A percentile compares a stretch with the other conserved stretches of the same genome.
These are phyloP conservation scores for Chelonia mydas DNA, from an alignment of 2,797 vertebrate genomes.

Conservation along the genomic window DNA sequence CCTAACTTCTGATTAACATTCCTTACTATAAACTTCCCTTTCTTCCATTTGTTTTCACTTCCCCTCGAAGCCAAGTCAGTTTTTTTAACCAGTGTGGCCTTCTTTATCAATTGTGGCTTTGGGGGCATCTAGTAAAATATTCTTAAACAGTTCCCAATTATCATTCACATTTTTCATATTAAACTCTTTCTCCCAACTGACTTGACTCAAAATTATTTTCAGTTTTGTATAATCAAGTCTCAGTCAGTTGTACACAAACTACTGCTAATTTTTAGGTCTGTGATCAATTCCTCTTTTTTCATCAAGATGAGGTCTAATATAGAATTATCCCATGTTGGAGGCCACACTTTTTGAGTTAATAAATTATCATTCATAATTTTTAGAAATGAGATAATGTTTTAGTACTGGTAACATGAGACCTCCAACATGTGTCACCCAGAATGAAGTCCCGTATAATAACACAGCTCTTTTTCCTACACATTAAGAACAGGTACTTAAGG, in stretches of 20 bases:
- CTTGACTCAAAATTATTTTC: background rate
- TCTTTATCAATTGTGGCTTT: background rate
- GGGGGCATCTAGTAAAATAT: background rate
- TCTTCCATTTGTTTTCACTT: background rate
- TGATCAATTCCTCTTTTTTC: background rate
- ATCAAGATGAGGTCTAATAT: background rate
- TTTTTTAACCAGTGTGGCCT: background rate
- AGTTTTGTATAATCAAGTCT: background rate
- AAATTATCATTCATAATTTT: background rate
- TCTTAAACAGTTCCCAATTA: background rate
- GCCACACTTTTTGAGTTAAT: background rate
- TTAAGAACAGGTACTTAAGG: background rate
- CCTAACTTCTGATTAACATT: background rate
- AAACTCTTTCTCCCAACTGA: background rate
- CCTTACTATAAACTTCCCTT: background rate
- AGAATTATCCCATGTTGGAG: background rate
- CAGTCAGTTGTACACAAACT: background rate
- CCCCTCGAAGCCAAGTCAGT: background rate
- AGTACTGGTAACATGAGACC: background rate
- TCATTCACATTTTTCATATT: background rate
- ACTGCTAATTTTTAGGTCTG: background rate
- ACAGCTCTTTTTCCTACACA: background rate
- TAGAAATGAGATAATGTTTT: too few species aligned
- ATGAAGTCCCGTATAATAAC: background rate
- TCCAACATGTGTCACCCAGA: background rate